A percentile compares a stretch with the other conserved stretches of the same genome.
These are phyloP conservation scores for Karalla daura DNA, from an alignment of 2,797 vertebrate genomes.

Conservation along the genomic window DNA sequence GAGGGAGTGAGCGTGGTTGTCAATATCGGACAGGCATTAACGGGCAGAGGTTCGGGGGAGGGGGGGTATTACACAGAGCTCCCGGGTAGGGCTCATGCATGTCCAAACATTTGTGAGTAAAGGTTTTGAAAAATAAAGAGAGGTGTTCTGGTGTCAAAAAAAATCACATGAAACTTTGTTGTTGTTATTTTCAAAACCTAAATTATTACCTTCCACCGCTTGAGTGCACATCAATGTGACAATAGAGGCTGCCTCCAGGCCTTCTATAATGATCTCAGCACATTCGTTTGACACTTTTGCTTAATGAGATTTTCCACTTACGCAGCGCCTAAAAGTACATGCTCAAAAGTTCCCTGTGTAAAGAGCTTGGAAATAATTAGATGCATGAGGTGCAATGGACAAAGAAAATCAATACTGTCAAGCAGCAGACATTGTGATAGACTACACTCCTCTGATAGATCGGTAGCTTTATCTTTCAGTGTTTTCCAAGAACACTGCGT, in stretches of 20 bases:
- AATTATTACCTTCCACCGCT: background rate
- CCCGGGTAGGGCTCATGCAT: slow-evolving; percentile 43
- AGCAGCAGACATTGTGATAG: background rate
- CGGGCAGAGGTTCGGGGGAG: slow-evolving; percentile 33
- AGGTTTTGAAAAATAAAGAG: slow-evolving; percentile 15
- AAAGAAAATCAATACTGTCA: background rate
- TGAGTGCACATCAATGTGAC: background rate
- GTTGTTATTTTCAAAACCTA: background rate
- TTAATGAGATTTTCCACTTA: no score
- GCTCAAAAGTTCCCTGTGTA: no score
- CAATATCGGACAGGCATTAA: slow-evolving; percentile 65
- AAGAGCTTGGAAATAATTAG: background rate
- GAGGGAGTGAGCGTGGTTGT: slow-evolving; percentile 26
- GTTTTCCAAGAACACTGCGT: slow-evolving; percentile 20
- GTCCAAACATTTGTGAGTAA: slow-evolving; percentile 57
- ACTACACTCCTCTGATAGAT: slow-evolving; percentile 6
- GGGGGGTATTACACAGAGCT: slow-evolving; percentile 32
- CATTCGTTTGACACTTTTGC: background rate
- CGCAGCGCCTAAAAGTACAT: no score
- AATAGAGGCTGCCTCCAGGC: background rate
- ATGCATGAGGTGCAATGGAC: background rate
- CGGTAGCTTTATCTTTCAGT: background rate
- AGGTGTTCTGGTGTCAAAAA: slow-evolving; percentile 15
- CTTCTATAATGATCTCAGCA: background rate
- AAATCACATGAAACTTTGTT: background rate